Evolutionary conservation across 2,888 invertebrate species (phyloP).

Genomic region (Lasius platythorax): DNA sequence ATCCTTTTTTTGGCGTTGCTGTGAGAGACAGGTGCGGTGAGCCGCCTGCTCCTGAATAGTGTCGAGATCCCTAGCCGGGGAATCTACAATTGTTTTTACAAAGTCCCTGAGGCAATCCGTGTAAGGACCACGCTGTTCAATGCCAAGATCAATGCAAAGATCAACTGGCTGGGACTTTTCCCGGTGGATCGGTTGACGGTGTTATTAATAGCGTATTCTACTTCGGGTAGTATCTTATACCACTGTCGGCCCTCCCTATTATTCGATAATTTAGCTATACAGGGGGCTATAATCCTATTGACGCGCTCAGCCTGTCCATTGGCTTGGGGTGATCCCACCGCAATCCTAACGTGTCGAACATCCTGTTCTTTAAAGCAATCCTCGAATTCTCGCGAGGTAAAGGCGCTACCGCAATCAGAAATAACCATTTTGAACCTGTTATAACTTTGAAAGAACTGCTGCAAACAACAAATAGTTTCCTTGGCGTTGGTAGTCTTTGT

Average conservation of each 20-base stretch:
- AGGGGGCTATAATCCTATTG: background rate
- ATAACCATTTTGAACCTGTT: background rate
- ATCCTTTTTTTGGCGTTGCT: background rate
- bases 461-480: background rate
- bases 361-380: background rate
- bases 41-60: too few species aligned
- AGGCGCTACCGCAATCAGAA: background rate
- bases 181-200: background rate
- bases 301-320: background rate
- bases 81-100: background rate
- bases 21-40: too few species aligned
- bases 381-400: background rate
- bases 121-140: background rate
- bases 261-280: background rate
- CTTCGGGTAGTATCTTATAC: background rate
- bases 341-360: background rate
- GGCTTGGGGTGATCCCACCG: background rate
- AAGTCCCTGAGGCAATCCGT: background rate
- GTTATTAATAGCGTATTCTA: conserved; percentile 1
- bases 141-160: background rate
- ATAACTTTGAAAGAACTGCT: background rate
- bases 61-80: background rate
- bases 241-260: background rate
- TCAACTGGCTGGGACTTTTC: background rate
- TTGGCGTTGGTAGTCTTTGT: background rate